These are phyloP conservation scores for Rhagologus leucostigma DNA, from an alignment of 2,113 vertebrate species.

Conservation along the genomic window DNA sequence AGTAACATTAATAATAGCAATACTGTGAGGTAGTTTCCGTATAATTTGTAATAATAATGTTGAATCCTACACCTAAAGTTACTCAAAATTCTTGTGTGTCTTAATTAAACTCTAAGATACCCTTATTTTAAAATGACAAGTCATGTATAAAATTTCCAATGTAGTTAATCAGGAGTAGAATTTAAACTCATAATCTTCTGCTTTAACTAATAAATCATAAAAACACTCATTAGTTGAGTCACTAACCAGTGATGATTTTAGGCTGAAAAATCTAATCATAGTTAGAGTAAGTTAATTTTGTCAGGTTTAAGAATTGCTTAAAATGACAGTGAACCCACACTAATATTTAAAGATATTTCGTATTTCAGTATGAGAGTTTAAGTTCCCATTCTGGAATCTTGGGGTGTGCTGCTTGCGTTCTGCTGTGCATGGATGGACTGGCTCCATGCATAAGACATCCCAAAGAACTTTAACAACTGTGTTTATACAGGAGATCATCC, in stretches of 20 bases:
- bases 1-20: neutral
- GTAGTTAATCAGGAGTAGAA: conserved; percentile 8
- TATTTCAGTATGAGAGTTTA: neutral
- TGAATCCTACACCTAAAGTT: neutral
- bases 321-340: neutral
- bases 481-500: neutral
- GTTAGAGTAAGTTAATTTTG: neutral
- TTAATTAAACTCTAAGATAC: conserved; percentile 14
- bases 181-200: neutral
- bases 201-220: conserved; percentile 21
- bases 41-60: neutral
- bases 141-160: neutral
- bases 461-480: neutral
- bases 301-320: neutral
- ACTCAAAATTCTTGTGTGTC: neutral
- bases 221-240: conserved; percentile 41
- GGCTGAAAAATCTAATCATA: conserved; percentile 9
- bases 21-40: neutral
- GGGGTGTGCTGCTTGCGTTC: neutral
- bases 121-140: conserved; percentile 7
- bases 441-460: neutral
- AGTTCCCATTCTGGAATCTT: neutral
- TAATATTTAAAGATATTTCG: neutral
- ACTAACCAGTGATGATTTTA: conserved; percentile 31
- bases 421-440: neutral